Percentiles rank a stretch among this genome's conserved stretches.
phyloP scores from a whole-genome alignment of 37 sponge, comb jelly and placozoan genomes.

The Tethya wilhelma region DNA sequence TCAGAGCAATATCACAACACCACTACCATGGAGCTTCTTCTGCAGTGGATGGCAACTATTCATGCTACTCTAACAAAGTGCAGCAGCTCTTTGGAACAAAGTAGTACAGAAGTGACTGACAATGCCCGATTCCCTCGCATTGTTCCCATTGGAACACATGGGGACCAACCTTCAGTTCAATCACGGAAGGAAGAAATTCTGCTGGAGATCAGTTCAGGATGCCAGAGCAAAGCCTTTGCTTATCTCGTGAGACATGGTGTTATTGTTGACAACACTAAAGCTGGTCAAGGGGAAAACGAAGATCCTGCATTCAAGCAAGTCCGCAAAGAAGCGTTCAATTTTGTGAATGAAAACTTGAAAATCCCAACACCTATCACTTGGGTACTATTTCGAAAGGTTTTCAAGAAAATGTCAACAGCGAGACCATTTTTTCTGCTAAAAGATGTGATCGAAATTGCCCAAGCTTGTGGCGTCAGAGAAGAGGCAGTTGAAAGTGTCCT shows the following conservation, averaged over 20 bases:
- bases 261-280: constrained; percentile 63
- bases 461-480: constrained; percentile 9
- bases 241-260: constrained; percentile 6
- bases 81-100: no score
- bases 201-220: background rate
- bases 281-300: constrained; percentile 38
- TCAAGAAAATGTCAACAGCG: constrained; percentile 16
- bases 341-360: constrained; percentile 17
- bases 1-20: background rate
- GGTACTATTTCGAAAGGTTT: constrained; percentile 52
- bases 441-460: constrained; percentile 23
- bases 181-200: background rate
- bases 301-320: constrained; percentile 31
- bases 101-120: no score
- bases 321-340: background rate
- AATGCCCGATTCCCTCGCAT: no score
- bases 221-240: constrained; percentile 28
- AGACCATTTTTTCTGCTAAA: constrained; percentile 6
- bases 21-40: constrained; percentile 20
- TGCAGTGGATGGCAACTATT: constrained; percentile 50
- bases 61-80: constrained; percentile 6
- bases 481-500: constrained; percentile 44
- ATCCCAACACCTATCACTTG: constrained; percentile 50
- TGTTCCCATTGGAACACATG: constrained; percentile 46
- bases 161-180: constrained; percentile 18